Evolutionary conservation across 37 sponge, comb jelly and placozoan species (phyloP), one percentile per base, ranked within the genome.

Genomic region (Beroe ovata): DNA sequence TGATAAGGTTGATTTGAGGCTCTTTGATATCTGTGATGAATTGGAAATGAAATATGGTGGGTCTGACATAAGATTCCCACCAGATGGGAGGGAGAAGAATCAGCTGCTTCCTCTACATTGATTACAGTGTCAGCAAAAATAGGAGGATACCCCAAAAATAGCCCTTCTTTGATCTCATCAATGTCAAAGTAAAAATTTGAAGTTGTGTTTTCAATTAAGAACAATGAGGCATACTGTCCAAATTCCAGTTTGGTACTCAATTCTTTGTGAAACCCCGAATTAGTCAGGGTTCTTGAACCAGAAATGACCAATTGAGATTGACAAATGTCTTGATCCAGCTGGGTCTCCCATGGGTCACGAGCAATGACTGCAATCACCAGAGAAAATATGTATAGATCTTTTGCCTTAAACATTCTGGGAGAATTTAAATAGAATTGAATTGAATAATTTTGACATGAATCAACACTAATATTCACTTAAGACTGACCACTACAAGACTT

Each of bases 21-120:
- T 26, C 54, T 23, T 77, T 77, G 84, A 25, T 77, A 77, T 77
- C 84, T 77, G 47, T 77, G 84, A 26, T 77, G 84, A 6, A 77
- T 36, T 4, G 84, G 84, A 4, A 77, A 54, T 2, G 84, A 42
- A 8, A 77, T 54, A 77, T 77, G 84, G 47, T 77, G 84, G 20
- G 84, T 77, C 23, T 77, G 38, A 77, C 84, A 77, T 41, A 77
- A 40, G 25, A 77, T 54, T 1, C 84, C 84, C 0, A 77, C 84
- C n/a, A 77, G 8, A 39, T 77, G 84, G n/a, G 54, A 20, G 25
- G 84, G 84, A 1, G 84, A 39, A 28, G 23, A 21, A 25, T 77
- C 84, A 1, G 84, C 41, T 23, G 84, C 22, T 23, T 77, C 38
- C 21, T 77, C 84, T 16, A 77, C 47, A 39, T 39, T n/a, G 26